Base-by-base conservation (phyloP, 2,113 vertebrate genomes). In the Apus apus region DNA sequence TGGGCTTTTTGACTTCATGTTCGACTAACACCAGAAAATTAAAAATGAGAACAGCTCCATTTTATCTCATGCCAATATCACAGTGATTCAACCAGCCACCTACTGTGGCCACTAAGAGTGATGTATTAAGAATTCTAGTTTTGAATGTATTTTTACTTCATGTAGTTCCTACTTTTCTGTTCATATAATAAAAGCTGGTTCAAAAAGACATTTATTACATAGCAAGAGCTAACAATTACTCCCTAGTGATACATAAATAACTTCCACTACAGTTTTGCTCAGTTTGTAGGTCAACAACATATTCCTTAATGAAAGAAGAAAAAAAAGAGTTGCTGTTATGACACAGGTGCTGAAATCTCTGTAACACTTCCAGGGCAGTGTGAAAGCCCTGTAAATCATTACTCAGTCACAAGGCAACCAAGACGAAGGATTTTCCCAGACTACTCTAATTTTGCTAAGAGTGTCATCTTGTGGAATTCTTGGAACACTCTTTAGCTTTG, bases 401-500 rank as follows among this genome's bases (percentile, higher is more conserved):
- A 20, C 67, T 94, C 32, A 16, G 38, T 83, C 67, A 67, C 64
- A 70, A 93, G 51, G 43, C 71, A 96, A 70, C 58, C 58, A 80
- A 87, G 26, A 56, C 3, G 2, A 91, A 84, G 57, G 56, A 72
- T 93, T 95, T 94, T 61, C 56, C 27, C 56, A 78, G 72, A 77
- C 65, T 83, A 75, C 80, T 84, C 93, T 93, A 92, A 61, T 96
- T 96, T 96, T 96, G 95, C 90, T 92, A 87, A 94, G 85, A 93
- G 92, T 95, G 93, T 97, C 95, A 96, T 96, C 95, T 95, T 92
- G 96, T 95, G 92, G 92, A 95, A 92, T 93, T 96, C 88, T 84
- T 90, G 85, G 90, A 96, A 96, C 93, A 89, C 45, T 94, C 82
- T 95, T 94, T 0, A 0, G 43, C 54, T 34, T 83, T 94, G 92